A percentile compares a stretch with the other conserved stretches of the same genome.
Evolutionary conservation across 37 sponge, comb jelly and placozoan genomes (phyloP).

Genomic region (Crambe crambe): DNA sequence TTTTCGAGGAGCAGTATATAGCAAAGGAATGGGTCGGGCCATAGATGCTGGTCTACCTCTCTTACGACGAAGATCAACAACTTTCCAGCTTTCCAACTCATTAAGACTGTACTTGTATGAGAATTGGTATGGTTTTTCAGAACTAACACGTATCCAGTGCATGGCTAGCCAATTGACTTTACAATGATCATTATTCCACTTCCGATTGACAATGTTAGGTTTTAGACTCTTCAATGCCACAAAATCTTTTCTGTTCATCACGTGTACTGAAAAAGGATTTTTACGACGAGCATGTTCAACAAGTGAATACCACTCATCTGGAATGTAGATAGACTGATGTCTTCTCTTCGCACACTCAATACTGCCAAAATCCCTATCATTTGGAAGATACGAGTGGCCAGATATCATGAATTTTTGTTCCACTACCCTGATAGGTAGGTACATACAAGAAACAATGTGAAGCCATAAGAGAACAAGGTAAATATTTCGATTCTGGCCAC

Average conservation of each 20-base stretch:
- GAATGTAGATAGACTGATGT: constrained; percentile 9
- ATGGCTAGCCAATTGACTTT: constrained; percentile 40
- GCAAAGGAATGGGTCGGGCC: not conserved
- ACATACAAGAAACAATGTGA: constrained; percentile 17
- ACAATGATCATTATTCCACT: not conserved
- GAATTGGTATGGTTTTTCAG: constrained; percentile 15
- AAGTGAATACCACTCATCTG: constrained; percentile 25
- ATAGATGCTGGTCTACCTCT: constrained; percentile 16
- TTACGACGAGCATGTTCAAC: constrained; percentile 2
- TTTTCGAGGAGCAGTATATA: no score
- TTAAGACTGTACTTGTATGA: constrained; percentile 22
- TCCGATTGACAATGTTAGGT: constrained; percentile 19
- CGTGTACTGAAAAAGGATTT: constrained; percentile 15
- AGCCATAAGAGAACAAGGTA: no score
- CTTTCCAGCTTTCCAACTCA: constrained; percentile 34
- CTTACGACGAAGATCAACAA: constrained; percentile 11
- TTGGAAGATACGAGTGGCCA: constrained; percentile 48
- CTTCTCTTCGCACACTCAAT: constrained; percentile 8
- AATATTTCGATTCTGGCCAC: no score
- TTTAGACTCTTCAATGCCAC: constrained; percentile 15
- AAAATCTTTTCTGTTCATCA: constrained; percentile 26
- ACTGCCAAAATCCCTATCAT: constrained; percentile 32
- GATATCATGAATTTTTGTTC: constrained; percentile 52
- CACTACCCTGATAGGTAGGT: constrained; percentile 17
- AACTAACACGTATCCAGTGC: constrained; percentile 23